Evolutionary conservation across 2,113 vertebrate species (phyloP).

Genomic region (Ageneiosus marmoratus): DNA sequence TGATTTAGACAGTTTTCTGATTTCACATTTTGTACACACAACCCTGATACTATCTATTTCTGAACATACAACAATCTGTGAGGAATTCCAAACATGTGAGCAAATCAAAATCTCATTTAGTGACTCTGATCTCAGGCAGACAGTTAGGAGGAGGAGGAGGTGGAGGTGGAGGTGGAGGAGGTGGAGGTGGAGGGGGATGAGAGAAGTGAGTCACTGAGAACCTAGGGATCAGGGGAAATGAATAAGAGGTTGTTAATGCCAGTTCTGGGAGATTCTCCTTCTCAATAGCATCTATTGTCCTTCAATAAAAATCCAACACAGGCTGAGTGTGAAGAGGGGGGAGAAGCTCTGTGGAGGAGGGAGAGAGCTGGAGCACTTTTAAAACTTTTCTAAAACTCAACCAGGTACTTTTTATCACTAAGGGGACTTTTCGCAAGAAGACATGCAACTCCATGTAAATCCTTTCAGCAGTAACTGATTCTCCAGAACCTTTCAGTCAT

Average conservation of each 20-base stretch:
- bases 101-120: constrained; percentile 38
- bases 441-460: neutral
- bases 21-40: neutral
- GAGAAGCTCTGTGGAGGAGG: constrained; percentile 7
- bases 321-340: constrained; percentile 15
- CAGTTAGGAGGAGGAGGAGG: constrained; percentile 8
- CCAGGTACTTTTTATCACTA: constrained; percentile 3
- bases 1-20: neutral
- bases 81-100: constrained; percentile 48
- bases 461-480: neutral
- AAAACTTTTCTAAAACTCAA: constrained; percentile 23
- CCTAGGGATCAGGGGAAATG: neutral
- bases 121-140: constrained; percentile 31
- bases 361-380: neutral
- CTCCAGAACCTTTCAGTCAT: neutral
- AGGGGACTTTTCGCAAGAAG: neutral
- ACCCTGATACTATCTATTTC: constrained; percentile 1
- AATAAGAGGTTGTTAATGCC: constrained; percentile 42
- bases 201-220: constrained; percentile 13
- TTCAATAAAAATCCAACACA: constrained; percentile 33
- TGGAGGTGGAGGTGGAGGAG: neutral
- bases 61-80: constrained; percentile 9
- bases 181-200: neutral
- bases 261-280: constrained; percentile 24
- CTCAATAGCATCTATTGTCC: constrained; percentile 52